phyloP scores from a whole-genome alignment of 2,888 invertebrate species.

The Nowickia ferox region DNA sequence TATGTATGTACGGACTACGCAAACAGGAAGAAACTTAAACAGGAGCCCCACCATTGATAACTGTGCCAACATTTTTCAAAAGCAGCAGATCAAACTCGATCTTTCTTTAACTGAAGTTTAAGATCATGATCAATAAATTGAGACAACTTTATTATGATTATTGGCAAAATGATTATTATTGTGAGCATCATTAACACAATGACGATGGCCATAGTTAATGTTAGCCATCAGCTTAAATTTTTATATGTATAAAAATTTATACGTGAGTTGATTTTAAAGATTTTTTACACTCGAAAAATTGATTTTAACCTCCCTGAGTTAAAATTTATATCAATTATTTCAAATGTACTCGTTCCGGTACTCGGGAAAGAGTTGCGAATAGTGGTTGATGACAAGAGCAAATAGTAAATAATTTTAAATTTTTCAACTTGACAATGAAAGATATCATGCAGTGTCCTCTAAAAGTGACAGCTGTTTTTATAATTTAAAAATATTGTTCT shows the following conservation, averaged over 20 bases:
- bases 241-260: not conserved
- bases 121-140: slow-evolving; percentile 59
- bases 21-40: slow-evolving; percentile 52
- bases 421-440: too few species aligned
- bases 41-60: slow-evolving; percentile 17
- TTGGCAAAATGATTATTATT: slow-evolving; percentile 34
- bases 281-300: slow-evolving; percentile 8
- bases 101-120: slow-evolving; percentile 20
- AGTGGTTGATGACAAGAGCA: too few species aligned
- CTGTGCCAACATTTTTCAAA: slow-evolving; percentile 48
- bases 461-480: too few species aligned
- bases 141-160: slow-evolving; percentile 49
- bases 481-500: too few species aligned
- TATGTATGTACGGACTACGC: not conserved
- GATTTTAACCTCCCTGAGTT: too few species aligned
- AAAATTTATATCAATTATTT: too few species aligned
- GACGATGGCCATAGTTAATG: slow-evolving; percentile 6
- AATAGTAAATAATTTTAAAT: too few species aligned
- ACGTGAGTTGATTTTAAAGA: not conserved
- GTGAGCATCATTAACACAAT: not conserved
- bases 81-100: slow-evolving; percentile 24
- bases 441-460: too few species aligned
- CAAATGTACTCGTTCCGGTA: too few species aligned
- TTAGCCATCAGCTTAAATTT: slow-evolving; percentile 5
- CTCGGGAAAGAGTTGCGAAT: too few species aligned